A percentile compares a stretch with the other conserved stretches of the same genome.
Conservation (phyloP, 2,113 vertebrate genomes). For the Upupa epops region DNA sequence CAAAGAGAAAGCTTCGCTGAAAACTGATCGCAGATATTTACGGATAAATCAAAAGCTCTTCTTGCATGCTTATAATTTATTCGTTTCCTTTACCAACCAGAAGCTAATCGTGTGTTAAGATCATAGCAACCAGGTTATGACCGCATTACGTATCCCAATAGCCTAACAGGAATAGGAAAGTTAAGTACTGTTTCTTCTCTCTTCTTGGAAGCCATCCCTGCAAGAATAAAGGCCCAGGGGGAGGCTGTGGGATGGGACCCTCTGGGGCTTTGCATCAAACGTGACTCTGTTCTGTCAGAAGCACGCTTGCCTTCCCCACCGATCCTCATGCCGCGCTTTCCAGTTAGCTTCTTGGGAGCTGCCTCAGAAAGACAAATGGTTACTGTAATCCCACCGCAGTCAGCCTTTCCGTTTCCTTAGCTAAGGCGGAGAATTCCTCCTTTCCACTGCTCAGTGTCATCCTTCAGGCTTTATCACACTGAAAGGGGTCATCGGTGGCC, state of each 20-base stretch:
- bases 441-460: slow-evolving; percentile 56
- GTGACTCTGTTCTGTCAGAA: slow-evolving; percentile 28
- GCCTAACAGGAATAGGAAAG: slow-evolving; percentile 71
- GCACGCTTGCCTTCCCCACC: slow-evolving; percentile 55
- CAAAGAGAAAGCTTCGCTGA: slow-evolving; percentile 79
- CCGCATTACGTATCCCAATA: slow-evolving; percentile 62
- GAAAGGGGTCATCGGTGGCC: slow-evolving; percentile 71
- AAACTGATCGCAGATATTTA: slow-evolving; percentile 73
- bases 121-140: slow-evolving; percentile 71
- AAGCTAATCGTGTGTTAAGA: slow-evolving; percentile 67
- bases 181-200: slow-evolving; percentile 58
- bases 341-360: slow-evolving; percentile 64
- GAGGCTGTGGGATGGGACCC: slow-evolving; percentile 63
- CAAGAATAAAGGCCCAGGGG: slow-evolving; percentile 52
- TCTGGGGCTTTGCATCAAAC: slow-evolving; percentile 52
- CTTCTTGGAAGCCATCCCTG: slow-evolving; percentile 63
- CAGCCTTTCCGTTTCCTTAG: slow-evolving; percentile 58
- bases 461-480: slow-evolving; percentile 67
- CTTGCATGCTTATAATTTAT: slow-evolving; percentile 77
- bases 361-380: slow-evolving; percentile 71
- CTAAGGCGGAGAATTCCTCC: slow-evolving; percentile 52
- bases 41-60: slow-evolving; percentile 73
- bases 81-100: slow-evolving; percentile 69
- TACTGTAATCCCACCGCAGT: slow-evolving; percentile 36
- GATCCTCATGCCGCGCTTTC: slow-evolving; percentile 26